Base-by-base conservation (phyloP, 2,113 vertebrate genomes). In the Jacana jacana region DNA sequence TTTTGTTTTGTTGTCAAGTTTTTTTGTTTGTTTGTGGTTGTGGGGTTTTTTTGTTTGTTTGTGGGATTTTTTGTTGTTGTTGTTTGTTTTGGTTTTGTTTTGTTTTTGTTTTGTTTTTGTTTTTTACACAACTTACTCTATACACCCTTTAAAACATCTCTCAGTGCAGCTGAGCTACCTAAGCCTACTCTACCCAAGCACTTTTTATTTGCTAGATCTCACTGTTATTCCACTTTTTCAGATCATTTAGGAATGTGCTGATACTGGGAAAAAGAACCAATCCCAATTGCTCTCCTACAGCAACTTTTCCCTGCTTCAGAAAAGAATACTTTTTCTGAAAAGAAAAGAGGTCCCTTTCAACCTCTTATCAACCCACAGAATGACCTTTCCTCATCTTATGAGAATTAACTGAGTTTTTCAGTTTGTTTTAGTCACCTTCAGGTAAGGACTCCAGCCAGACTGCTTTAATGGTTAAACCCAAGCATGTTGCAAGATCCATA, bases 401-500 rank as follows among this genome's bases (percentile, higher is more conserved):
- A 81, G 9, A 13, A 33, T 33, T 57, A 52, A 52, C 4, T n/a
- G 20, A 81, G 31, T 14, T 44, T 54, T n/a, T 52, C 10, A 8
- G 2, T 58, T 60, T 71, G 28, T 28, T 93, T 66, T 23, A 60
- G 28, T 37, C 44, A 76, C 8, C 20, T 76, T 72, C 58, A 60
- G 25, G 20, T 25, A 81, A 75, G 23, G 37, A 54, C 8, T 81
- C 64, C 23, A 75, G 25, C 4, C 40, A 81, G 14, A 37, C 33
- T 23, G 7, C 61, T 70, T 37, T 63, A 33, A 39, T 2, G 0
- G 7, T 63, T 35, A 65, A 91, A 71, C 4, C 4, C 14, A 72
- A 48, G 6, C 14, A 25, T 0, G 0, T 9, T 70, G 15, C 60
- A 89, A 37, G 51, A 54, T 28, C 46, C 13, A 3, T 3, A 25